phyloP scores from a whole-genome alignment of 2,113 vertebrate species.

The Acanthisitta chloris region DNA sequence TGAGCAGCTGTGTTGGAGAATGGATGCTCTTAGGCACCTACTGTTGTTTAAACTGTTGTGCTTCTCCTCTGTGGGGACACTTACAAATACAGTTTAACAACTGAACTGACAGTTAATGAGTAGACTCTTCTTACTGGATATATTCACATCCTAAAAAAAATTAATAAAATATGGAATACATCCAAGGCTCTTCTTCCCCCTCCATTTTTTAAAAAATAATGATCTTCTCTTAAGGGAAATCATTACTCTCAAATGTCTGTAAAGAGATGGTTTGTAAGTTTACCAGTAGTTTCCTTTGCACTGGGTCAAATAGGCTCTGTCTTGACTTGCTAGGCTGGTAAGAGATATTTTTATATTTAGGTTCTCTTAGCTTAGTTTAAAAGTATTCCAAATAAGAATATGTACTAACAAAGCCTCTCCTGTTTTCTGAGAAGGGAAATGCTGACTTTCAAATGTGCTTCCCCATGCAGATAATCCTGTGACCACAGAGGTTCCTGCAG shows the following conservation, averaged over 20 bases:
- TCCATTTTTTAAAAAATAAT: not conserved
- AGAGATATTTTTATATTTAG: not conserved
- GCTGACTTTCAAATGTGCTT: slow-evolving; percentile 17
- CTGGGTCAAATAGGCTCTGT: slow-evolving; percentile 29
- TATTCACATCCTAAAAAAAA: not conserved
- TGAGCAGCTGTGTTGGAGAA: not conserved
- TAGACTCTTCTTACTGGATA: not conserved
- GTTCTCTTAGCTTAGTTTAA: not conserved
- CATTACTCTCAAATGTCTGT: not conserved
- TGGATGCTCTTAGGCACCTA: not conserved
- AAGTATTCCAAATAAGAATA: not conserved
- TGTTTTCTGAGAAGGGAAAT: slow-evolving; percentile 47
- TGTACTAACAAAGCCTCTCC: not conserved
- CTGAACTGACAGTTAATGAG: not conserved
- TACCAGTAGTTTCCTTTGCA: slow-evolving; percentile 73
- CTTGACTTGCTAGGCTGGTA: slow-evolving; percentile 21
- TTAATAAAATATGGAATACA: not conserved
- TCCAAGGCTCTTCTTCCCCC: not conserved
- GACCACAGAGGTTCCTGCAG: slow-evolving; percentile 34
- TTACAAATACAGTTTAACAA: not conserved
- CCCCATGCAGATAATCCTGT: slow-evolving; percentile 48
- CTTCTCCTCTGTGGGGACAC: not conserved
- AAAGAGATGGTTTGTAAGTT: slow-evolving; percentile 41
- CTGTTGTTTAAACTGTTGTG: not conserved
- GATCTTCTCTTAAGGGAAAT: not conserved